Base-by-base conservation (phyloP, 2,888 invertebrate species). In the Volucella zonaria region DNA sequence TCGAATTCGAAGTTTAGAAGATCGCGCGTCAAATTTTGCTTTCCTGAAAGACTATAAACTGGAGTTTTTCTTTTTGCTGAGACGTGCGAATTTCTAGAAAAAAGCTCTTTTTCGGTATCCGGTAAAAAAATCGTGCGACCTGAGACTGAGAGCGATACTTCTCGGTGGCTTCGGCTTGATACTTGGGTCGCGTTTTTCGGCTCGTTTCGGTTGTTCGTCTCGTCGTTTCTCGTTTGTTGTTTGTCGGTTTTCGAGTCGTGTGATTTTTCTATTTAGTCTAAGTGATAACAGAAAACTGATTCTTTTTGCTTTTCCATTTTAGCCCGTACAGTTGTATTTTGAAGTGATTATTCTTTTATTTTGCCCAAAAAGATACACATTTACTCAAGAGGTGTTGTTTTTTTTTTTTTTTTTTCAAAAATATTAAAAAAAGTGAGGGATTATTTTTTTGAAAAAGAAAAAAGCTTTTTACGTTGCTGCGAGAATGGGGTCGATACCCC, bases 401-500 rank as follows among this genome's bases (percentile, higher is more conserved):
- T 31, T 31, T 31, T 31, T 31, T 31, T 31, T 31, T 23, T 23
- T 31, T 31, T 6, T 6, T 0, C 66, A 66, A 51, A 80, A 77
- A 76, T 75, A 71, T 45, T 64, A 82, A 14, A 66, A 58, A 42
- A 10, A 43, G 47, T 61, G 42, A 51, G 38, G 3, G 38, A 9
- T 67, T 61, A 40, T 73, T 40, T 67, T 67, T 42, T 56, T 38
- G 42, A 59, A 47, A 40, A 10, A 8, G 43, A 15, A 62, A 31
- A 45, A 49, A 10, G 61, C 68, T 51, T 66, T 75, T 43, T 54
- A 70, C 70, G 59, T 74, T 82, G 52, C 77, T 58, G 61, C 61
- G 61, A 86, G 73, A 79, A 88, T 88, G 88, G 88, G 88, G 87
- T 86, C 87, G 66, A 68, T 74, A 74, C 81, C 86, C 82, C 87